Evolutionary conservation across 1,140 invertebrate species (phyloP), one percentile per base, ranked within the genome.

Genomic region (Eupeodes corollae): DNA sequence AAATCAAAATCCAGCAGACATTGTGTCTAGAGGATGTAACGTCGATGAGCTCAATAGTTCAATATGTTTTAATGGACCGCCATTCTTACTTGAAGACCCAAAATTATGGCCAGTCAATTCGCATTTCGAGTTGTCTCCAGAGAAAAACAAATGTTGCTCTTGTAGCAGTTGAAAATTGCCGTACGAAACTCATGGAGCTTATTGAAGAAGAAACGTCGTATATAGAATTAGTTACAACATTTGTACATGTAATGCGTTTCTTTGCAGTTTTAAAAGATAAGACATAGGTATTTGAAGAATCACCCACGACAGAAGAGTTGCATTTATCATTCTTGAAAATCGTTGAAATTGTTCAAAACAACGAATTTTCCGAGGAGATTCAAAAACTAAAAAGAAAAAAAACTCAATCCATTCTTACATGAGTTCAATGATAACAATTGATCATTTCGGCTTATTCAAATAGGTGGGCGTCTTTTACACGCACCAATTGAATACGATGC

Each of bases 1-100:
- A 2, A 43, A 49, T n/a, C 46, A 55, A 14, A 68, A 70, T 53
- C 64, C 62, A 6, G 61, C 69, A 0, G 69, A 72, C 41, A 33
- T 59, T 8, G 44, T 61, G 0, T 69, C 64, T 1, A 46, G 64
- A 16, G 66, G 64, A 32, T 10, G 47, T 57, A 8, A 30, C 12
- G 44, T 41, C 9, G 14, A 42, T 16, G 42, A 64, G 30, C 41
- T 70, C 5, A 47, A 52, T 11, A 44, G 53, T 10, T 43, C 38
- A 14, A 34, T 67, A 38, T 70, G 68, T 67, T 70, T 59, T 57
- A 5, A 52, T 13, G 64, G 67, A 9, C 42, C 42, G 3, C 2
- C 10, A 21, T 49, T 41, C 8, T 32, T 41, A 13, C 15, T 41
- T 13, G 12, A 40, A 39, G 19, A 41, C 15, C 19, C 16, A 39